Evolutionary conservation across 2,888 invertebrate species (phyloP), one percentile per base, ranked within the genome.

Genomic region (Dicyrtomina minuta): DNA sequence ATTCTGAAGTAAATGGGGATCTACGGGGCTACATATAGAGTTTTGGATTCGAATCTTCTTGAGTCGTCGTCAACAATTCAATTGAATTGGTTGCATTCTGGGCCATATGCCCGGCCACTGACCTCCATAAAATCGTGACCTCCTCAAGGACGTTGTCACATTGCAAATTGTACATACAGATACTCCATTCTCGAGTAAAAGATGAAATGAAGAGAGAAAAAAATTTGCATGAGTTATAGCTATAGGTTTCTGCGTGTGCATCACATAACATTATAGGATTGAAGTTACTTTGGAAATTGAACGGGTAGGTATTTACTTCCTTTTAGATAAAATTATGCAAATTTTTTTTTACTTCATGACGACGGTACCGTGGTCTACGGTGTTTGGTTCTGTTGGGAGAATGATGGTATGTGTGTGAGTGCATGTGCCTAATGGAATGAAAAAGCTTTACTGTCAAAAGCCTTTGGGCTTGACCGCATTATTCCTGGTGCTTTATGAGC

Each of bases 111-210:
- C 77, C 77, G 75, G 77, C 65, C 74, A 70, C 70, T 76, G 74
- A 75, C 77, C 76, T 73, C 72, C 66, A 59, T 55, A 10, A 33
- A 51, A 51, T 61, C 74, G 75, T 77, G 77, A 76, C 77, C 77
- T 77, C 77, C 70, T 76, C 77, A 77, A 77, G 77, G 77, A 77
- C 77, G 77, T 75, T 76, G 76, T 74, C 73, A 66, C 56, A n/a
- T n/a, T n/a, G n/a, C n/a, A n/a, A n/a, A n/a, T n/a, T n/a, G n/a
- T 46, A 46, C 59, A 22, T 20, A 59, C 39, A 59, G 17, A 59
- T 39, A 59, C 39, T 17, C 51, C 8, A 8, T 15, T 33, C 60
- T 6, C n/a, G n/a, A n/a, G n/a, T n/a, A n/a, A n/a, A n/a, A n/a
- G n/a, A n/a, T n/a, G n/a, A n/a, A n/a, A n/a, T n/a, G n/a, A n/a